These are phyloP conservation scores for Cassiopea xamachana DNA, from an alignment of 30 jellyfish, hydroid and myxozoan species.

Conservation along the genomic window DNA sequence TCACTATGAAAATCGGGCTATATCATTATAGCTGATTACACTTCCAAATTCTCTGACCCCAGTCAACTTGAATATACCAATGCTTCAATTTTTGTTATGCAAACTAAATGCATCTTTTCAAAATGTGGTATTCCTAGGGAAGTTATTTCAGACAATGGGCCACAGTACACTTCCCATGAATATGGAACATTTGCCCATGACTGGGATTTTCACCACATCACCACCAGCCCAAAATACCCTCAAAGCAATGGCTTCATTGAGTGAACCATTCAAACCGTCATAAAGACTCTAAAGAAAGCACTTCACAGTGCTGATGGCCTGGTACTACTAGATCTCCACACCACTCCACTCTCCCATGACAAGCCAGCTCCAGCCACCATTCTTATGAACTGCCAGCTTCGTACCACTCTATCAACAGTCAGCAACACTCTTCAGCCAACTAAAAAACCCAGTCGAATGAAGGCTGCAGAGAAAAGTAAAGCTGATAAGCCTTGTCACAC, in stretches of 20 bases:
- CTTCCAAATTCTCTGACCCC: slow-evolving; percentile 64
- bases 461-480: not conserved
- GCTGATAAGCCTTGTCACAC: not conserved
- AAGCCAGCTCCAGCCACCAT: not conserved
- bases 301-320: slow-evolving; percentile 29
- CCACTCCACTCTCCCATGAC: not conserved
- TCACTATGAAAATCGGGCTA: slow-evolving; percentile 23
- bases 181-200: not conserved
- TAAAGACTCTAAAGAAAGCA: slow-evolving; percentile 14
- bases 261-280: slow-evolving; percentile 37
- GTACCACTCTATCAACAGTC: not conserved
- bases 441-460: not conserved
- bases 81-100: slow-evolving; percentile 34
- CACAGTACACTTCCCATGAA: slow-evolving; percentile 5
- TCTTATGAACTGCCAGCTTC: not conserved
- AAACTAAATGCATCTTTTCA: slow-evolving; percentile 42
- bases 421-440: not conserved
- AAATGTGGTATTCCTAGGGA: slow-evolving; percentile 53
- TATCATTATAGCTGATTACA: slow-evolving; percentile 61
- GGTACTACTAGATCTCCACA: not conserved
- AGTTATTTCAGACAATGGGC: slow-evolving; percentile 9
- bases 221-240: slow-evolving; percentile 11
- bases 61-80: slow-evolving; percentile 43
- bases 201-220: not conserved
- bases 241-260: slow-evolving; percentile 46